Base-by-base conservation (phyloP, 2,113 vertebrate species). In the Crotalus helleri region DNA sequence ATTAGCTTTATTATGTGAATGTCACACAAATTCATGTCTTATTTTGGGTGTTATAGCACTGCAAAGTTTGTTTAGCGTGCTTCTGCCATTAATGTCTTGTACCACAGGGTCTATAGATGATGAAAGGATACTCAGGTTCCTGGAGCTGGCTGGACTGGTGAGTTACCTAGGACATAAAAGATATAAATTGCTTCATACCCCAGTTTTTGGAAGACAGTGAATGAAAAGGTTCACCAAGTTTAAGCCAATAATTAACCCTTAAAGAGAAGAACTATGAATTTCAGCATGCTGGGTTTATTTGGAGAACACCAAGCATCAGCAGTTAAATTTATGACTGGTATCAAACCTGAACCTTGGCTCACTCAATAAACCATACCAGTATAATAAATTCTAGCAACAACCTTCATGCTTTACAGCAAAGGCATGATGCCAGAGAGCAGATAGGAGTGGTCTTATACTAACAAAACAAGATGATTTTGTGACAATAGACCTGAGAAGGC, bases 141-240 rank as follows among this genome's bases (percentile, higher is more conserved):
- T 99, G 95, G 98, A 99, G 92, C 90, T 99, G 93, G 96, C 98
- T 17, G 99, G 99, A 81, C 97, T 99, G 98, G 99, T 99, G 95
- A 98, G 99, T 97, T n/a, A 15, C 5, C 74, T 26, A 29, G 7
- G 51, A 69, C n/a, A 44, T 44, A 23, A 58, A 57, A 57, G 39
- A 21, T 74, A 90, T n/a, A 44, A 4, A 44, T 90, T 57, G 92
- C 81, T 44, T 96, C 39, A 9, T 81, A 13, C 19, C 57, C 64
- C 86, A 89, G 54, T 24, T 87, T 87, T n/a, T 86, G 39, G 0
- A 64, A 21, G 88, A 26, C 17, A 90, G 1, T 61, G 1, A 69
- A 23, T 90, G 39, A 21, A 86, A 85, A 69, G 17, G 64, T 74
- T 92, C 11, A 58, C 39, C 39, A 49, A 17, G 21, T 39, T 85